Evolutionary conservation across 2,113 vertebrate genomes (phyloP).

Genomic region (Paraplagusia blochii): DNA sequence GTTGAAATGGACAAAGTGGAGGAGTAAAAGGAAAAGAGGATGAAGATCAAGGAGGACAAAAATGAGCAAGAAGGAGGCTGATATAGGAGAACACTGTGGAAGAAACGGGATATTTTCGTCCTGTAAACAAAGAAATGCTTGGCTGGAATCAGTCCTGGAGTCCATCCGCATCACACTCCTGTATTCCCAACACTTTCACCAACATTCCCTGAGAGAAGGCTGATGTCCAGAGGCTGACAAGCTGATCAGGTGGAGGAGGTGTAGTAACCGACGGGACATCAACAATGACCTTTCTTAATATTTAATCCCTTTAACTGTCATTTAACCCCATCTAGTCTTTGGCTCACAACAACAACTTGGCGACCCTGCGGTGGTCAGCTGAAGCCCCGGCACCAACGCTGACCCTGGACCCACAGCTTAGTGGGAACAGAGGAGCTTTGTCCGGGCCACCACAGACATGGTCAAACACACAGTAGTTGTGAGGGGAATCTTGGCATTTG

Average conservation of each 20-base stretch:
- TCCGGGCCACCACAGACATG: constrained; percentile 20
- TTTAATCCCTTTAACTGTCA: constrained; percentile 45
- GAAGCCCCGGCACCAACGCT: constrained; percentile 26
- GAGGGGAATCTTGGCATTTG: neutral
- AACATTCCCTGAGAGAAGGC: neutral
- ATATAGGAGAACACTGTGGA: no score
- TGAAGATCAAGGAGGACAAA: neutral
- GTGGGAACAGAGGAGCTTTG: constrained; percentile 55
- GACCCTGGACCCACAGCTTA: constrained; percentile 41
- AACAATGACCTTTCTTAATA: constrained; percentile 18
- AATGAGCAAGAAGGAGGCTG: neutral
- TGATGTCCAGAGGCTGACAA: neutral
- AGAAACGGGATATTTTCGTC: no score
- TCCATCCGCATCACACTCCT: neutral
- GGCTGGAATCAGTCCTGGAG: no score
- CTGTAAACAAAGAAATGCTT: no score
- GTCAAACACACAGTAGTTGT: constrained; percentile 9
- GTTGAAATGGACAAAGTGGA: neutral
- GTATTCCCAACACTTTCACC: neutral
- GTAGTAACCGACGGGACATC: neutral
- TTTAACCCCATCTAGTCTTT: constrained; percentile 20
- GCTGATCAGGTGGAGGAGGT: neutral
- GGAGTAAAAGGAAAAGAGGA: neutral
- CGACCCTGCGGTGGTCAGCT: constrained; percentile 22
- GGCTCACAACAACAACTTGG: constrained; percentile 29